These are phyloP conservation scores for Drosophila rhopaloa DNA, from an alignment of 1,140 invertebrate species.

Conservation along the genomic window DNA sequence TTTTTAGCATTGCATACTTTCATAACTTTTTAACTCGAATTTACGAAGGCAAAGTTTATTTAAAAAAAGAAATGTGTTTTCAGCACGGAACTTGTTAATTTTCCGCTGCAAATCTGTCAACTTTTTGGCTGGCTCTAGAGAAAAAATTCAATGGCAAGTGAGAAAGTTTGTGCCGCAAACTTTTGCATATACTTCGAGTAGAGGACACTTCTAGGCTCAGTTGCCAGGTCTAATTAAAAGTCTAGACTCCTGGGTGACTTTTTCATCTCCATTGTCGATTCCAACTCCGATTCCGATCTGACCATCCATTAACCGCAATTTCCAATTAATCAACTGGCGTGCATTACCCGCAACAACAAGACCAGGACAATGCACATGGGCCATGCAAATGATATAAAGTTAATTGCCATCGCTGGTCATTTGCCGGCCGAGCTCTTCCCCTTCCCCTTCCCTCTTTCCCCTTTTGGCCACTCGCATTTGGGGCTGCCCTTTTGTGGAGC, in stretches of 20 bases:
- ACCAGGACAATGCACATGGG: slow-evolving; percentile 49
- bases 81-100: slow-evolving; percentile 74
- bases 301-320: slow-evolving; percentile 73
- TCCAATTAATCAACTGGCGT: slow-evolving; percentile 78
- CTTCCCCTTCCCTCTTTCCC: neutral
- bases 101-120: slow-evolving; percentile 81
- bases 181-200: slow-evolving; percentile 51
- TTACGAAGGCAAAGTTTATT: slow-evolving; percentile 70
- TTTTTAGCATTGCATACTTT: slow-evolving; percentile 73
- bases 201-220: slow-evolving; percentile 47
- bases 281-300: slow-evolving; percentile 48
- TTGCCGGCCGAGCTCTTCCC: slow-evolving; percentile 18
- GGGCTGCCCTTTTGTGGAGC: neutral
- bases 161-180: slow-evolving; percentile 52
- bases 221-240: slow-evolving; percentile 71
- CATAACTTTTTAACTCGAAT: slow-evolving; percentile 76
- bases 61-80: slow-evolving; percentile 27
- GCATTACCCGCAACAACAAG: slow-evolving; percentile 53
- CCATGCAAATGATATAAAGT: slow-evolving; percentile 79
- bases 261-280: slow-evolving; percentile 31
- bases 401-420: slow-evolving; percentile 70
- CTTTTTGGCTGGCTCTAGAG: slow-evolving; percentile 43
- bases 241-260: slow-evolving; percentile 62
- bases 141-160: slow-evolving; percentile 67
- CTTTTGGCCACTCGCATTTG: slow-evolving; percentile 5